These are phyloP conservation scores for Hyperoodon ampullatus DNA, from an alignment of 2,113 vertebrate genomes.

Conservation along the genomic window DNA sequence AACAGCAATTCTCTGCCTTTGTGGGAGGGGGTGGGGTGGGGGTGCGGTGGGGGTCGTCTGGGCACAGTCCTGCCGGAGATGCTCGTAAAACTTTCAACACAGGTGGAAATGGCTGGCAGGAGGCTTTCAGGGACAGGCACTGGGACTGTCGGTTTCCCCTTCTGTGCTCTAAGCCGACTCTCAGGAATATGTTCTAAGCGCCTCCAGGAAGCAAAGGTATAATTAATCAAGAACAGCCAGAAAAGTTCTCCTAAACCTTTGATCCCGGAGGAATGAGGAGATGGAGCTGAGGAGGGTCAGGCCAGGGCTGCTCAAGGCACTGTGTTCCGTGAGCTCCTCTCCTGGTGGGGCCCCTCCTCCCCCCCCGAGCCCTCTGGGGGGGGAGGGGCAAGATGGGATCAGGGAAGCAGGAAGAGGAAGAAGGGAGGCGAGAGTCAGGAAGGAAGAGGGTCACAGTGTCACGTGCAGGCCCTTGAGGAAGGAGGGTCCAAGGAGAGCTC, in stretches of 20 bases:
- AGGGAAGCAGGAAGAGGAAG: not conserved
- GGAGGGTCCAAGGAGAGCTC: not conserved
- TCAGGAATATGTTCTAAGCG: not conserved
- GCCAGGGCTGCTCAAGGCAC: not conserved
- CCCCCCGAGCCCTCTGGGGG: not conserved
- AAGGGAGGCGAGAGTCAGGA: not conserved
- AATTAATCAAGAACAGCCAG: not conserved
- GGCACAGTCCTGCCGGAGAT: not conserved
- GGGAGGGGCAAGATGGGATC: not conserved
- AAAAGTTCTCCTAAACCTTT: not conserved
- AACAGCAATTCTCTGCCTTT: not conserved
- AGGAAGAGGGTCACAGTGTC: not conserved
- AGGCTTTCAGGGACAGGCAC: not conserved
- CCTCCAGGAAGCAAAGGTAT: conserved; percentile 23
- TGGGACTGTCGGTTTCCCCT: not conserved
- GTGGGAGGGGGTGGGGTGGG: not conserved
- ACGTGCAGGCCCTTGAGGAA: not conserved
- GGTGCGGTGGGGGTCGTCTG: not conserved
- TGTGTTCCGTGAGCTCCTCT: not conserved
- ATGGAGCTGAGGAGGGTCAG: not conserved
- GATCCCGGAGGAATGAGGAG: not conserved
- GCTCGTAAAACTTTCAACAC: not conserved
- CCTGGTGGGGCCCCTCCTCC: not conserved
- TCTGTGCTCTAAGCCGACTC: not conserved
- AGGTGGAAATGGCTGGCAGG: not conserved